Evolutionary conservation across 2,888 invertebrate genomes (phyloP).

Genomic region (Trachelus iudaicus): DNA sequence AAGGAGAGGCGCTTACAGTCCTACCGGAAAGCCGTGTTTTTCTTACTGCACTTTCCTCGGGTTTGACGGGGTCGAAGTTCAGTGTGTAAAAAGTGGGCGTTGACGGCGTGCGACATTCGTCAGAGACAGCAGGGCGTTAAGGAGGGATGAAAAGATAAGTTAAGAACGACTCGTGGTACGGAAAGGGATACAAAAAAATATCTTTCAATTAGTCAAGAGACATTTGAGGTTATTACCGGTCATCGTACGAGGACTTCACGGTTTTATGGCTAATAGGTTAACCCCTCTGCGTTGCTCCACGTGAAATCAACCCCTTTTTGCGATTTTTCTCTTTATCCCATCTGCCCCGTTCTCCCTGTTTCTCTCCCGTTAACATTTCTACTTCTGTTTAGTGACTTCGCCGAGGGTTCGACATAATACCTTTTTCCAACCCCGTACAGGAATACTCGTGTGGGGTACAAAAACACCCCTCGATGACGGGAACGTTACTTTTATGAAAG

Average conservation of each 20-base stretch:
- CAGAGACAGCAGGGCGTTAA: constrained; percentile 15
- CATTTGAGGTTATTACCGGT: constrained; percentile 14
- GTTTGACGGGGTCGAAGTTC: background rate
- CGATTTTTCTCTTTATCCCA: constrained; percentile 9
- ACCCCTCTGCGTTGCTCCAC: background rate
- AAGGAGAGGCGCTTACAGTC: background rate
- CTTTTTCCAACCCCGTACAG: constrained; percentile 23
- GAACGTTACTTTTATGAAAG: constrained; percentile 1
- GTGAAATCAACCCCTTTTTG: background rate
- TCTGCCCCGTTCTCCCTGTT: constrained; percentile 20
- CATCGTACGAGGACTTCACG: background rate
- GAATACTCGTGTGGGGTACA: background rate
- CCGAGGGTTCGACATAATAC: constrained; percentile 39
- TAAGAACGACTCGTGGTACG: constrained; percentile 8
- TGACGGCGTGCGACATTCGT: constrained; percentile 21
- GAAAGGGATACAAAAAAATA: constrained; percentile 8
- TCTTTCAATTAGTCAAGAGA: constrained; percentile 21
- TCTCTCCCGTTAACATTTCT: constrained; percentile 8
- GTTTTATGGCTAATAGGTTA: background rate
- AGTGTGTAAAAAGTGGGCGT: background rate
- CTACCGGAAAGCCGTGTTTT: background rate
- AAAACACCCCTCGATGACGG: background rate
- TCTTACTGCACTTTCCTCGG: background rate
- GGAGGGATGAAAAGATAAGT: constrained; percentile 9
- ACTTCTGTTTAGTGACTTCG: constrained; percentile 33